Evolutionary conservation across 2,888 invertebrate species (phyloP).

Genomic region (Abrostola tripartita): DNA sequence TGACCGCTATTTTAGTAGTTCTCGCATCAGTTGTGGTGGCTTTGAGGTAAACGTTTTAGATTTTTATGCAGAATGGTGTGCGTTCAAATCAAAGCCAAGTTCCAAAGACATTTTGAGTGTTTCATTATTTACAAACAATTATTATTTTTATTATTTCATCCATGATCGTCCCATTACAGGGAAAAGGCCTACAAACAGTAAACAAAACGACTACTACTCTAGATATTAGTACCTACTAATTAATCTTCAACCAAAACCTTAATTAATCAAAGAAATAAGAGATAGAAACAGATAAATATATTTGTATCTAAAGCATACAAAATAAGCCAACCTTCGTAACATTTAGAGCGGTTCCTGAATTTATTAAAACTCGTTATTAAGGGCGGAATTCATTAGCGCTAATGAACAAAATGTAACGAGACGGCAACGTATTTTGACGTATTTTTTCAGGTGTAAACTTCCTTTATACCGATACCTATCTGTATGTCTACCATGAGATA

Average conservation of each 20-base stretch:
- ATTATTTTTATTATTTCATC: too few species aligned
- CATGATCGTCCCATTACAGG: too few species aligned
- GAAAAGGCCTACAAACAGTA: too few species aligned
- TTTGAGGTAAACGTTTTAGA: slow-evolving; percentile 15
- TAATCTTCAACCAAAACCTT: too few species aligned
- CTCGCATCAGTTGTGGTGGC: slow-evolving; percentile 17
- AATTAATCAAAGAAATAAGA: slow-evolving; percentile 17
- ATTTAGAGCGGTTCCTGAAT: slow-evolving; percentile 26
- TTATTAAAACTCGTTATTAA: slow-evolving; percentile 35
- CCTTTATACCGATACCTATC: slow-evolving; percentile 2
- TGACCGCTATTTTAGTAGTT: slow-evolving; percentile 8
- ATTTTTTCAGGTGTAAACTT: slow-evolving; percentile 39
- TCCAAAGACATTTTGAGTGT: too few species aligned
- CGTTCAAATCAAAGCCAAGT: too few species aligned
- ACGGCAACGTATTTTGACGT: slow-evolving; percentile 18
- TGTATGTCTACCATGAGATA: neutral
- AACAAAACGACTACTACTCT: too few species aligned
- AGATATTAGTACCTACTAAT: too few species aligned
- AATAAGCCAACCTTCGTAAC: slow-evolving; percentile 22
- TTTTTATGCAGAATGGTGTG: neutral
- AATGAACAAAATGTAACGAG: slow-evolving; percentile 23
- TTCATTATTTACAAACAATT: too few species aligned
- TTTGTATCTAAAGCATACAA: slow-evolving; percentile 27
- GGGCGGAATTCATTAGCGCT: slow-evolving; percentile 40
- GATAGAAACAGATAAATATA: slow-evolving; percentile 46